Percentiles rank a stretch among this genome's conserved stretches.
Conservation (phyloP, 2,113 vertebrate genomes). For the Gracilinanus agilis region DNA sequence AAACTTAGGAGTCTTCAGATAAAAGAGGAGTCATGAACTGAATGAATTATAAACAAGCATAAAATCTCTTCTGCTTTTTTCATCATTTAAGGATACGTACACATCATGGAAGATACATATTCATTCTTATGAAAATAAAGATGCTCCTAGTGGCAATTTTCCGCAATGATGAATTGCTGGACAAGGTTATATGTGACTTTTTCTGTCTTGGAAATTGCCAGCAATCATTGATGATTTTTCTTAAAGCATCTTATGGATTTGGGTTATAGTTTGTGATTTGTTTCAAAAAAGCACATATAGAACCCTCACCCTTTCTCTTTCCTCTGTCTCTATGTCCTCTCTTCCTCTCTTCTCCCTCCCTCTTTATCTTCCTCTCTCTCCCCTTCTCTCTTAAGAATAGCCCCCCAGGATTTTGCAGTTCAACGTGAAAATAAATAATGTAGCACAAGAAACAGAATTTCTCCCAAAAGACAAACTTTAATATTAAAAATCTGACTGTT, state of each 20-base stretch:
- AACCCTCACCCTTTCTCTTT: neutral
- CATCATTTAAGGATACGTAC: constrained; percentile 45
- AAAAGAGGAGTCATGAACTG: neutral
- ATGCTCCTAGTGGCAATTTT: constrained; percentile 56
- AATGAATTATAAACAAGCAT: constrained; percentile 55
- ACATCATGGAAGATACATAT: constrained; percentile 49
- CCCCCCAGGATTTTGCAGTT: constrained; percentile 15
- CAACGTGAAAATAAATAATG: constrained; percentile 59
- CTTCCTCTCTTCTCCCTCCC: constrained; percentile 32
- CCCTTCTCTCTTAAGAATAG: constrained; percentile 46
- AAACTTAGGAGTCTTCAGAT: neutral
- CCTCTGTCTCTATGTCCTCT: neutral
- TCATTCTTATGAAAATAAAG: constrained; percentile 70
- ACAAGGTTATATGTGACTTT: constrained; percentile 45
- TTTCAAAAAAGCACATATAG: constrained; percentile 50
- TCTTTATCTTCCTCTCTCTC: neutral
- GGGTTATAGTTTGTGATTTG: constrained; percentile 36
- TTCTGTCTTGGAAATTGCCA: constrained; percentile 62
- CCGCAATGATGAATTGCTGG: constrained; percentile 18
- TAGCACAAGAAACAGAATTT: constrained; percentile 56
- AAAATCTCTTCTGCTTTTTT: constrained; percentile 21
- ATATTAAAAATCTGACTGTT: constrained; percentile 59
- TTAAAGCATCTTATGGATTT: constrained; percentile 54
- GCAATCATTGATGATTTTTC: constrained; percentile 38
- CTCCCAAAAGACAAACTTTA: constrained; percentile 45